Evolutionary conservation across 2,888 invertebrate genomes (phyloP), one percentile per base, ranked within the genome.

Genomic region (Tetheella fluctuosa): DNA sequence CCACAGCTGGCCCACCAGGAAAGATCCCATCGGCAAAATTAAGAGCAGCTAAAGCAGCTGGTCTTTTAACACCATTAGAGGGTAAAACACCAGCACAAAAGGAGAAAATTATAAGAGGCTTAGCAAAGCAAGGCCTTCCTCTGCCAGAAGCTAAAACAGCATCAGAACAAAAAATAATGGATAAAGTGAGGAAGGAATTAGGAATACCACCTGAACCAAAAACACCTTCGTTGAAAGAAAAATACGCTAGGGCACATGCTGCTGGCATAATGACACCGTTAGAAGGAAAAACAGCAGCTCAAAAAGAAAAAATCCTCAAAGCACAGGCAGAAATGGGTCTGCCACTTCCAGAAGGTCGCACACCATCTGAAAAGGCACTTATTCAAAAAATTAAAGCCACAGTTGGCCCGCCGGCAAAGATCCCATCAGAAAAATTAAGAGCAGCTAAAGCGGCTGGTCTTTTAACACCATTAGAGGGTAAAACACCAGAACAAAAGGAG

Each of bases 31-130:
- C 74, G 0, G 71, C 72, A 61, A 77, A 73, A 62, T 5, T 80
- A 28, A 52, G 57, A 13, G 69, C 69, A 65, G 74, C 76, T 0
- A 79, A 76, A 69, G 76, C 75, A 2, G 76, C 74, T 8, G 81
- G 80, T 2, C 23, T 76, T 0, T 1, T 81, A 0, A 76, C 76
- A 8, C 75, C 80, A 23, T 60, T 78, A 28, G 62, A 69, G 64
- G 78, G 76, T 7, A 77, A 82, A 65, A 59, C 73, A 0, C 63
- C 66, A 10, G 60, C 59, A 30, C 66, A 79, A 60, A 75, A 76
- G 64, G 78, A 79, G 67, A 77, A 76, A 61, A 77, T 79, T 39
- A 20, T 71, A 4, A 68, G 28, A 65, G 64, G 63, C 0, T 37
- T 73, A 54, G 71, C 69, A n/a, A 60, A 59, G 30, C 42, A 60